These are phyloP conservation scores for Machaerirhynchus nigripectus DNA, from an alignment of 2,113 vertebrate genomes.

Conservation along the genomic window DNA sequence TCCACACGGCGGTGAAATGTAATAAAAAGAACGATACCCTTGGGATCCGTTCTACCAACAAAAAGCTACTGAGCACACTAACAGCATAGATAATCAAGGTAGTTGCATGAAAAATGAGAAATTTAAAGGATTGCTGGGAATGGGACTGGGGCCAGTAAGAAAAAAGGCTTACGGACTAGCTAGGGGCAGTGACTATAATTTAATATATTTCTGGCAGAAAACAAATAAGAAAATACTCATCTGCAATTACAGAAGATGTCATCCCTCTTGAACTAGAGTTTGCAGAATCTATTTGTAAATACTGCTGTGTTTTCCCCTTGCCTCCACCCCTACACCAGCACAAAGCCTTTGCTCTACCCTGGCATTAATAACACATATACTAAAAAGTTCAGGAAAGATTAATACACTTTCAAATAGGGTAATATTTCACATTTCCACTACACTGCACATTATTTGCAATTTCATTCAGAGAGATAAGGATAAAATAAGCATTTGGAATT, in stretches of 20 bases:
- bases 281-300: constrained; percentile 57
- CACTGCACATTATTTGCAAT: background rate
- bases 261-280: constrained; percentile 46
- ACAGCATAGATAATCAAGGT: constrained; percentile 50
- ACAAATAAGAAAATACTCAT: constrained; percentile 49
- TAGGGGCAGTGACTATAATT: constrained; percentile 44
- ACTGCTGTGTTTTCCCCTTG: background rate
- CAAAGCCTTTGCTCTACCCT: background rate
- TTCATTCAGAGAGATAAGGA: background rate
- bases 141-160: constrained; percentile 21
- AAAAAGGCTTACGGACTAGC: constrained; percentile 23
- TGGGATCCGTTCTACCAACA: background rate
- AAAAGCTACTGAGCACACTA: constrained; percentile 31
- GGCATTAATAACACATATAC: background rate
- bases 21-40: constrained; percentile 48
- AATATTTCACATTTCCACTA: constrained; percentile 15
- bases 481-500: background rate
- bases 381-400: constrained; percentile 12
- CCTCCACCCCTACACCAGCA: background rate
- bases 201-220: constrained; percentile 59
- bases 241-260: constrained; percentile 57
- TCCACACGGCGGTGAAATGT: background rate
- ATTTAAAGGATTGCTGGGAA: constrained; percentile 52
- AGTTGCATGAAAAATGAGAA: constrained; percentile 45
- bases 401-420: background rate